Evolutionary conservation across 2,797 vertebrate genomes (phyloP).

Genomic region (Pseudochirops cupreus): DNA sequence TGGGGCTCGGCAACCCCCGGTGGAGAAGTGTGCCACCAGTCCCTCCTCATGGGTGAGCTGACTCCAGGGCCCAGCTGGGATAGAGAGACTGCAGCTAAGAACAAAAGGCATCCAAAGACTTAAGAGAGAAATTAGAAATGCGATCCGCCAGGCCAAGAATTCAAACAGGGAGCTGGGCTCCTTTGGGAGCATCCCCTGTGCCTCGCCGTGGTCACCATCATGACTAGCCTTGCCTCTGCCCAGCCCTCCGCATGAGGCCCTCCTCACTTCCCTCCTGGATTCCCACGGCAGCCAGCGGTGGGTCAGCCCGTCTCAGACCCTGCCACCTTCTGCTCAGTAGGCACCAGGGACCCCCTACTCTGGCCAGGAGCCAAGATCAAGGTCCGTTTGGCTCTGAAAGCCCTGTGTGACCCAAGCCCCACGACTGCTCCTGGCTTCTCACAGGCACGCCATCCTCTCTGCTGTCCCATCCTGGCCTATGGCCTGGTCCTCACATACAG

Average conservation of each 20-base stretch:
- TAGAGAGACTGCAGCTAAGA: not conserved
- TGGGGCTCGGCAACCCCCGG: not conserved
- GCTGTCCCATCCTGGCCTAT: too few relatives aligned
- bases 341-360: not conserved
- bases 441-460: not conserved
- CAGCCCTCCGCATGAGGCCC: not conserved
- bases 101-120: not conserved
- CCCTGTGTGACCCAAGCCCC: too few relatives aligned
- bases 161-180: not conserved
- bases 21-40: too few relatives aligned
- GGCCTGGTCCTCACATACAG: not conserved
- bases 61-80: not conserved
- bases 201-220: too few relatives aligned
- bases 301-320: too few relatives aligned
- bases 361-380: too few relatives aligned
- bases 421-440: too few relatives aligned
- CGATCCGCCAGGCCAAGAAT: rapidly evolving
- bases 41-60: not conserved
- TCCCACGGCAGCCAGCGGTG: not conserved
- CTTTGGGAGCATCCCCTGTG: not conserved
- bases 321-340: not conserved
- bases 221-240: too few relatives aligned
- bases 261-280: not conserved
- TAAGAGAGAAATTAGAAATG: not conserved
- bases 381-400: not conserved